phyloP scores from a whole-genome alignment of 2,113 vertebrate species.

The Tichodroma muraria region DNA sequence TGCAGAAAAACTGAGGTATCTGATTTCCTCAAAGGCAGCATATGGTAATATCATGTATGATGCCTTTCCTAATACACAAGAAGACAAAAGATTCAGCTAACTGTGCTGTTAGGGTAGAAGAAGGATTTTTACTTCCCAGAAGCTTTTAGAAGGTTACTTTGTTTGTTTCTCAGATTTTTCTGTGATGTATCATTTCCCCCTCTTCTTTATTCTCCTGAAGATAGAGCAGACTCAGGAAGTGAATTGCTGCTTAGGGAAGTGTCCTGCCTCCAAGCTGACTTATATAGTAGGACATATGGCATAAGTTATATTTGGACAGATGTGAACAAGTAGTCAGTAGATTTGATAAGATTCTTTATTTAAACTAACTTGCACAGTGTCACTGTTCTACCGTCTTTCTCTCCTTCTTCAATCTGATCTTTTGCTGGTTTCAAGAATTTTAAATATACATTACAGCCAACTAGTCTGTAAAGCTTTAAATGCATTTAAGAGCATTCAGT shows the following conservation, averaged over 20 bases:
- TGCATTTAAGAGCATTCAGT: neutral
- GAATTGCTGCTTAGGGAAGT: conserved; percentile 53
- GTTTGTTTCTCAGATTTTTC: conserved; percentile 37
- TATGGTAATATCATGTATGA: neutral
- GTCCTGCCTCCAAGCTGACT: conserved; percentile 62
- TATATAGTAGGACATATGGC: conserved; percentile 60
- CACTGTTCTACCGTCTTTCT: conserved; percentile 40
- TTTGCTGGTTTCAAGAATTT: conserved; percentile 21
- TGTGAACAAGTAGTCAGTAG: conserved; percentile 64
- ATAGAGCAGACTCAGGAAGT: conserved; percentile 52
- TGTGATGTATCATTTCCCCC: neutral
- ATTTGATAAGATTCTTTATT: conserved; percentile 63
- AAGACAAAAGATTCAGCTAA: conserved; percentile 2
- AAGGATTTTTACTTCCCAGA: neutral
- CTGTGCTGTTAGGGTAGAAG: neutral
- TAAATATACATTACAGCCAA: neutral
- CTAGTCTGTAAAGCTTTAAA: neutral
- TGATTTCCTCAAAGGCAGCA: neutral
- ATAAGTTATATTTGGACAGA: conserved; percentile 64
- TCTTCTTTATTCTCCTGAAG: conserved; percentile 9
- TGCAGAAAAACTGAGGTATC: neutral
- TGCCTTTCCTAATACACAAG: neutral
- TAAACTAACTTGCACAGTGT: conserved; percentile 58
- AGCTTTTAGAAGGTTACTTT: conserved; percentile 13
- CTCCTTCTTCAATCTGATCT: conserved; percentile 42